These are phyloP conservation scores for Tubulanus polymorphus DNA, from an alignment of 2,888 invertebrate species.

Conservation along the genomic window DNA sequence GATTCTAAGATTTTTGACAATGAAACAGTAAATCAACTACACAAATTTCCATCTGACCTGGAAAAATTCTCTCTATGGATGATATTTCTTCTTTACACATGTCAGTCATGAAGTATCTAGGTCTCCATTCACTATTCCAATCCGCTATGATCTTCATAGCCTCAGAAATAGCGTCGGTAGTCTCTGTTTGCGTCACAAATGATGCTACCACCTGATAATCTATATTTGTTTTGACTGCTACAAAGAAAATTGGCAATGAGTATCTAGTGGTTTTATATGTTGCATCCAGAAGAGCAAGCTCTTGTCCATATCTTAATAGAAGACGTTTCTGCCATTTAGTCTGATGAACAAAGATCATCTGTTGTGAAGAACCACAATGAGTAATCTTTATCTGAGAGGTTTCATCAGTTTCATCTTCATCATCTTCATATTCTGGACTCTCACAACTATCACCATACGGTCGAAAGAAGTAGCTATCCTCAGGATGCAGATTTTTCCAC, in stretches of 20 bases:
- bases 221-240: slow-evolving; percentile 19
- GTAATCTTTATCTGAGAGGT: too few relatives aligned
- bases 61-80: slow-evolving; percentile 16
- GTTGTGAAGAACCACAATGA: too few relatives aligned
- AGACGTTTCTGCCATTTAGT: slow-evolving; percentile 14
- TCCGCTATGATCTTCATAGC: slow-evolving; percentile 11
- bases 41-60: too few relatives aligned
- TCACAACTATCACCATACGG: too few relatives aligned
- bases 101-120: slow-evolving; percentile 16
- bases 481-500: too few relatives aligned
- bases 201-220: slow-evolving; percentile 16
- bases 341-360: slow-evolving; percentile 21
- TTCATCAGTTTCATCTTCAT: too few relatives aligned
- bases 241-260: slow-evolving; percentile 18
- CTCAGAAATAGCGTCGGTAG: slow-evolving; percentile 10
- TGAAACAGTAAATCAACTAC: too few relatives aligned
- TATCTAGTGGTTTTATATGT: slow-evolving; percentile 21
- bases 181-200: slow-evolving; percentile 15
- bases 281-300: slow-evolving; percentile 19
- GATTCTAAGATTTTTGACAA: too few relatives aligned
- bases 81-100: slow-evolving; percentile 11
- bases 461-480: too few relatives aligned
- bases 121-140: slow-evolving; percentile 17
- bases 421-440: too few relatives aligned
- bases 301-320: slow-evolving; percentile 21